phyloP scores from a whole-genome alignment of 2,797 vertebrate genomes.

The Spondyliosoma cantharus region DNA sequence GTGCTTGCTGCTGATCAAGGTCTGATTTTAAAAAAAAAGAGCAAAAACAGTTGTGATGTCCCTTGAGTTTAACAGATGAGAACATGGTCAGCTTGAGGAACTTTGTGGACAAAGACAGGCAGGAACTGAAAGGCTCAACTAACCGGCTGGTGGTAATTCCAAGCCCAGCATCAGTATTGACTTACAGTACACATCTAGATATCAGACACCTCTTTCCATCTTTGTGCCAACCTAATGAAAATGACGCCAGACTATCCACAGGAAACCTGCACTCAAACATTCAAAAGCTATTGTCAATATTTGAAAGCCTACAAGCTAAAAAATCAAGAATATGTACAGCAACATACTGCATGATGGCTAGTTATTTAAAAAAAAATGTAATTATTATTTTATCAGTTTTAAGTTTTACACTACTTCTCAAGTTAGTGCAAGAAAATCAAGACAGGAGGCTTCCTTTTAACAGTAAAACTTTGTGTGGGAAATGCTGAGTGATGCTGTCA shows the following conservation, averaged over 20 bases:
- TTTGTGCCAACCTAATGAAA: slow-evolving; percentile 18
- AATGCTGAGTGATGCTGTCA: slow-evolving; percentile 32
- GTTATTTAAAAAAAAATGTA: background rate
- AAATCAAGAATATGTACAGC: background rate
- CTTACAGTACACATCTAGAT: slow-evolving; percentile 56
- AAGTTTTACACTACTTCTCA: background rate
- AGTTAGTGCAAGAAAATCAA: background rate
- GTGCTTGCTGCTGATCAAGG: background rate
- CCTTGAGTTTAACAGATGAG: background rate
- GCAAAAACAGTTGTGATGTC: background rate
- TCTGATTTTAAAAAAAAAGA: background rate
- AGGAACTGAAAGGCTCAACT: background rate
- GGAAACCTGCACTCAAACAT: slow-evolving; percentile 25
- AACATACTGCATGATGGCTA: background rate
- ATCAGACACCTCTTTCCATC: slow-evolving; percentile 47
- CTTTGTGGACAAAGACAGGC: background rate
- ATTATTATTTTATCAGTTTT: background rate
- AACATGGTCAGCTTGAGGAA: background rate
- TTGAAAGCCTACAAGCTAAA: background rate
- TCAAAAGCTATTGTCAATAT: background rate
- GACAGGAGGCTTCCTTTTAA: slow-evolving; percentile 13
- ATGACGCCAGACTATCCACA: background rate
- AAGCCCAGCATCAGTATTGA: slow-evolving; percentile 37
- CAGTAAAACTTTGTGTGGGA: slow-evolving; percentile 1
- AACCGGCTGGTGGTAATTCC: slow-evolving; percentile 34